phyloP scores from a whole-genome alignment of 2,113 vertebrate genomes.

The Egretta garzetta region DNA sequence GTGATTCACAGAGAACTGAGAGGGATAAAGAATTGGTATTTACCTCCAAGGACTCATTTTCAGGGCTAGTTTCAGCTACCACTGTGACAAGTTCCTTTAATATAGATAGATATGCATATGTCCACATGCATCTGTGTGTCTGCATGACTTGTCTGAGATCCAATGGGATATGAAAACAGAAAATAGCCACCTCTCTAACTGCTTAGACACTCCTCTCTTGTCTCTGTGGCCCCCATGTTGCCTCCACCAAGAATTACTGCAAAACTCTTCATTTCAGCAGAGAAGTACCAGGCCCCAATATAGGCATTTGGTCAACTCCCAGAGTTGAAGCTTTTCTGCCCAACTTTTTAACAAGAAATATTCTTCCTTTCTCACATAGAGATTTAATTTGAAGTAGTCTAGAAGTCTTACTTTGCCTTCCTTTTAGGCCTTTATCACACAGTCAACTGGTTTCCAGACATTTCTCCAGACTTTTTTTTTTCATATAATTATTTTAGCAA shows the following conservation, averaged over 20 bases:
- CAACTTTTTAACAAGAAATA: background rate
- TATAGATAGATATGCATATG: background rate
- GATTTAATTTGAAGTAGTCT: background rate
- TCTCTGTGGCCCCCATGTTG: background rate
- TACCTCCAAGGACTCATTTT: background rate
- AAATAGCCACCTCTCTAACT: background rate
- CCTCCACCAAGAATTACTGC: background rate
- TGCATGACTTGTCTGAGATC: background rate
- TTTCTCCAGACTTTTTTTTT: background rate
- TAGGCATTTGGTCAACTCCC: background rate
- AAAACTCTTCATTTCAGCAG: background rate
- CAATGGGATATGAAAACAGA: background rate
- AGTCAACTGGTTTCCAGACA: background rate
- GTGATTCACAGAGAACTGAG: background rate
- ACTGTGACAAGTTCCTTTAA: background rate
- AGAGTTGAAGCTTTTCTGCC: background rate
- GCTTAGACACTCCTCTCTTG: background rate
- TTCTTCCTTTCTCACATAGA: background rate
- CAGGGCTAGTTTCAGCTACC: background rate
- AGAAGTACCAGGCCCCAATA: background rate
- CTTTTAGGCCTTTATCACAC: background rate
- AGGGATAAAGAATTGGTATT: background rate
- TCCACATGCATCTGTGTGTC: background rate
- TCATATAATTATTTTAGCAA: background rate
- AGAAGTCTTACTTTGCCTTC: background rate